These are phyloP conservation scores for Umimayanthus kanabou DNA, from an alignment of 92 coral and sea anemone species.

Conservation along the genomic window DNA sequence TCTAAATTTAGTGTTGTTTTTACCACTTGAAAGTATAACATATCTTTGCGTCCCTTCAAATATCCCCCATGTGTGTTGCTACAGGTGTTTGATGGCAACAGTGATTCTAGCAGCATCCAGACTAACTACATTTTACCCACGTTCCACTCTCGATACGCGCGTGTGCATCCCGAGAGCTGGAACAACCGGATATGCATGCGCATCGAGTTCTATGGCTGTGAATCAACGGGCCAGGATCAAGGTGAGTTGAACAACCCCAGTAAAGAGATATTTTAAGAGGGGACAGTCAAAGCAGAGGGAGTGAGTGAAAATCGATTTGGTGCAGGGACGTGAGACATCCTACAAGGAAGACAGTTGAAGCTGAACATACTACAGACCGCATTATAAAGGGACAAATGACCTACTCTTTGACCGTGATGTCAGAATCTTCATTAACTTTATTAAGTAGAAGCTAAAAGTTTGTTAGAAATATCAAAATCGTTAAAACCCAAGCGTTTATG, in stretches of 20 bases:
- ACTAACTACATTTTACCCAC: constrained; percentile 78
- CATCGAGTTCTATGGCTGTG: constrained; percentile 91
- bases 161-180: constrained; percentile 84
- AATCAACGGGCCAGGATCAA: constrained; percentile 91
- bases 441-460: too few species aligned
- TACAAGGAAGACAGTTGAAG: too few species aligned
- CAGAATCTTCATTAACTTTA: too few species aligned
- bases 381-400: too few species aligned
- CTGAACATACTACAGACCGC: background rate
- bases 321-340: too few species aligned
- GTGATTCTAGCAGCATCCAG: constrained; percentile 54
- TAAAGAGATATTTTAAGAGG: background rate
- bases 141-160: constrained; percentile 91
- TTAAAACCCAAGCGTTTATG: too few species aligned
- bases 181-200: constrained; percentile 74
- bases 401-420: too few species aligned
- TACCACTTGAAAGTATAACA: background rate
- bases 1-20: too few species aligned
- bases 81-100: constrained; percentile 79
- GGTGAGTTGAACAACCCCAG: constrained; percentile 47
- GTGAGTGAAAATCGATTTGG: too few species aligned
- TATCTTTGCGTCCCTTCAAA: background rate
- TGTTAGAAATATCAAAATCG: too few species aligned
- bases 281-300: too few species aligned
- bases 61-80: background rate